These are phyloP conservation scores for Rhabdophis nuchalis DNA, from an alignment of 2,797 vertebrate genomes.

Conservation along the genomic window DNA sequence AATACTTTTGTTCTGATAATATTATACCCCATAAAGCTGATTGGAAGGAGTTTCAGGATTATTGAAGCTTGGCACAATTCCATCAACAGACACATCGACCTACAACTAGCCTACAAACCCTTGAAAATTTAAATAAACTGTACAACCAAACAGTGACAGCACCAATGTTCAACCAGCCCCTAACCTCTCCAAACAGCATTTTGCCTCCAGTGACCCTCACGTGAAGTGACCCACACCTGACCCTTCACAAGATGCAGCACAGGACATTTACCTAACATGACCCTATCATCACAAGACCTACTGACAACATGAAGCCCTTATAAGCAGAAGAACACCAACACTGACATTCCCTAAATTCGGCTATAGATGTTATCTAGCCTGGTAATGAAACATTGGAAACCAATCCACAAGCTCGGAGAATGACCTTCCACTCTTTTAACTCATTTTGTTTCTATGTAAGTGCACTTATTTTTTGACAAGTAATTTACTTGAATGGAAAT, in stretches of 20 bases:
- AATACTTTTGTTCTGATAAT: background rate
- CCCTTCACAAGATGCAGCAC: background rate
- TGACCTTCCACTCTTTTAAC: background rate
- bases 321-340: background rate
- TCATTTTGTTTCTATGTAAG: background rate
- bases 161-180: background rate
- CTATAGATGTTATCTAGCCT: background rate
- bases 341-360: background rate
- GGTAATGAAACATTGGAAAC: background rate
- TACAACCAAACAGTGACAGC: background rate
- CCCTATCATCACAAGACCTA: background rate
- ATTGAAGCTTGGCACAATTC: background rate
- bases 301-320: too few relatives aligned
- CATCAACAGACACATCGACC: background rate
- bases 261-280: background rate
- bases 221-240: background rate
- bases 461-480: slow-evolving; percentile 25
- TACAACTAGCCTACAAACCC: background rate
- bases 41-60: background rate
- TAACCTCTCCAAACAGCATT: background rate
- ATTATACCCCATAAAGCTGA: background rate
- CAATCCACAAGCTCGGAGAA: background rate
- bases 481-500: background rate
- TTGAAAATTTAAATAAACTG: background rate
- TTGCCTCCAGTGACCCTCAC: background rate